Percentiles rank a stretch among this genome's conserved stretches.
phyloP scores from a whole-genome alignment of 2,888 invertebrate genomes.

The Apodemia mormo region DNA sequence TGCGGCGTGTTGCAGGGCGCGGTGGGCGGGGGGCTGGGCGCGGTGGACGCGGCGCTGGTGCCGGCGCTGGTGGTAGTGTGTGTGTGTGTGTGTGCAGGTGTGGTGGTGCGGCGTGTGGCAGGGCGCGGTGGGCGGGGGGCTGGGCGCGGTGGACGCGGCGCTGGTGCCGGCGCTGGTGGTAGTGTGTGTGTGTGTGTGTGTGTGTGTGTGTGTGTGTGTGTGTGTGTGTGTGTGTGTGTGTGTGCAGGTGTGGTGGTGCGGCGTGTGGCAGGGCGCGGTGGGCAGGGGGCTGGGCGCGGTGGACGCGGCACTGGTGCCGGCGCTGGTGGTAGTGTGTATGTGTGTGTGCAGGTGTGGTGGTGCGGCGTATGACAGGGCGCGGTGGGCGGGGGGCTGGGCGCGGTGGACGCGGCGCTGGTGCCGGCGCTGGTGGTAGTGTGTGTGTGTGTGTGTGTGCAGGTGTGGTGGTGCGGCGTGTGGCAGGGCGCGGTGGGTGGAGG shows the following conservation, averaged over 20 bases:
- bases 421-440: slow-evolving; percentile 68
- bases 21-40: slow-evolving; percentile 67
- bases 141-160: slow-evolving; percentile 67
- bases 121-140: slow-evolving; percentile 62
- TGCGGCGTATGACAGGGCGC: slow-evolving; percentile 61
- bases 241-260: slow-evolving; percentile 50
- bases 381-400: slow-evolving; percentile 67
- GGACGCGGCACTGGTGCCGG: slow-evolving; percentile 71
- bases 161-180: slow-evolving; percentile 70
- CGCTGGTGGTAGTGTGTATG: slow-evolving; percentile 52
- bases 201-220: slow-evolving; percentile 24
- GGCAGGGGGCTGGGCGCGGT: slow-evolving; percentile 63
- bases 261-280: slow-evolving; percentile 64
- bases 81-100: slow-evolving; percentile 42
- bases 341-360: slow-evolving; percentile 44
- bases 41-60: slow-evolving; percentile 68
- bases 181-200: slow-evolving; percentile 18
- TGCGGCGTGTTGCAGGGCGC: slow-evolving; percentile 61
- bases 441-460: slow-evolving; percentile 39
- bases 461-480: slow-evolving; percentile 53
- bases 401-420: slow-evolving; percentile 68
- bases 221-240: slow-evolving; percentile 21
- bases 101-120: slow-evolving; percentile 58
- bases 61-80: slow-evolving; percentile 68
- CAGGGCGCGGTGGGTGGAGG: slow-evolving; percentile 67